Base-by-base conservation (phyloP, 2,113 vertebrate genomes). In the Amia ocellicauda region DNA sequence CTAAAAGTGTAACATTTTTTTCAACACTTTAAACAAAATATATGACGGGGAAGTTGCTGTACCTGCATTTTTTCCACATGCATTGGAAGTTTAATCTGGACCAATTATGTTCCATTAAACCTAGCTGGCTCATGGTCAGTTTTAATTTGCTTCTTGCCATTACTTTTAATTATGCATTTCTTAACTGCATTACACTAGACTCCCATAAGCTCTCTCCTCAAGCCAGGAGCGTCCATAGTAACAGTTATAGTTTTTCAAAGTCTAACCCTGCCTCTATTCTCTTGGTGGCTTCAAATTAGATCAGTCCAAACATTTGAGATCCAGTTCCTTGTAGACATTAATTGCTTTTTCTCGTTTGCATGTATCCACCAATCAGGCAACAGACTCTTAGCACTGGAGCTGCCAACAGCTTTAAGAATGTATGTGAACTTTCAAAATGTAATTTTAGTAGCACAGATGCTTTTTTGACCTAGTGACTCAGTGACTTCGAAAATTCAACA, bases 301-400 rank as follows among this genome's bases (percentile, higher is more conserved):
- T 84, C 80, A 86, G 82, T 4, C 27, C 47, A 49, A 83, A 81
- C 78, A 72, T 83, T 78, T 55, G 77, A 84, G 80, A 78, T 79
- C 79, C 80, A 67, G 76, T 75, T 82, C 70, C 68, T 75, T 76
- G 72, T 83, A 83, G 79, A 81, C 76, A 80, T 83, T 83, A 86
- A 78, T 79, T 47, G n/a, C 45, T 47, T 79, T 70, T 66, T 17
- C 66, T 69, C 69, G 65, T 69, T 71, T 28, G 8, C 40, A 26
- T 57, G 4, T 24, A 16, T 51, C 64, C 43, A 11, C 23, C 41
- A 75, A 66, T 74, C 61, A 60, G 57, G 60, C 3, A 45, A 70
- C 58, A 40, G 59, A 62, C 69, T 66, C 64, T 62, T 65, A 78
- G 73, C 63, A 74, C 70, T 72, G 47, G 65, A 58, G 65, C 63